phyloP scores from a whole-genome alignment of 2,888 invertebrate genomes.

The Mesochorus sp. region DNA sequence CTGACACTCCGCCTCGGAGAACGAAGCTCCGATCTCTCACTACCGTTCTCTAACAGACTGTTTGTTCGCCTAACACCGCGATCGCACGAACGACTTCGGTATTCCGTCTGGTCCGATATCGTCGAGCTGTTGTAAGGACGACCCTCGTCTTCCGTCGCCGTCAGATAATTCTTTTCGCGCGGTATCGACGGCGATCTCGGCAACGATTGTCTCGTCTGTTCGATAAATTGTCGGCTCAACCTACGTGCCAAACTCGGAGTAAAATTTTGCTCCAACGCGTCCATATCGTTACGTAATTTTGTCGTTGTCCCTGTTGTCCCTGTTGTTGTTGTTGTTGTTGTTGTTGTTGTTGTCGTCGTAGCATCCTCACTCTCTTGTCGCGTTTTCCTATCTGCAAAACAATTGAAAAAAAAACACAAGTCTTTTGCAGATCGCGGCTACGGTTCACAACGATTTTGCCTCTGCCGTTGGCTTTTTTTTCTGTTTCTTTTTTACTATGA shows the following conservation, averaged over 20 bases:
- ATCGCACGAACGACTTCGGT: slow-evolving; percentile 71
- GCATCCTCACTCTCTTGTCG: slow-evolving; percentile 48
- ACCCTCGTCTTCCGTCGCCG: too few relatives aligned
- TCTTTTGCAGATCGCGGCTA: slow-evolving; percentile 62
- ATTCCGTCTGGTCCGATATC: slow-evolving; percentile 70
- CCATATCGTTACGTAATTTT: too few relatives aligned
- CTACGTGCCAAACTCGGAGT: slow-evolving; percentile 79
- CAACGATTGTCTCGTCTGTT: slow-evolving; percentile 76
- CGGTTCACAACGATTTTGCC: slow-evolving; percentile 51
- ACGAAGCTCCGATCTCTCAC: slow-evolving; percentile 64
- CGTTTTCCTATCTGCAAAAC: slow-evolving; percentile 67
- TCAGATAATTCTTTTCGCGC: too few relatives aligned
- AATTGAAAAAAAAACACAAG: slow-evolving; percentile 65
- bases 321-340: slow-evolving; percentile 55
- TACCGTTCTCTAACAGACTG: slow-evolving; percentile 72
- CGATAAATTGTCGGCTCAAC: slow-evolving; percentile 78
- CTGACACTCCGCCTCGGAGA: slow-evolving; percentile 74
- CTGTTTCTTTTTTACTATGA: neutral
- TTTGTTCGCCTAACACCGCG: slow-evolving; percentile 76
- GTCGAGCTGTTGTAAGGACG: slow-evolving; percentile 62
- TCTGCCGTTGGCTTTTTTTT: slow-evolving; percentile 21
- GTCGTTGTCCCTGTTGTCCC: too few relatives aligned
- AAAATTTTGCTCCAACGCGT: slow-evolving; percentile 71
- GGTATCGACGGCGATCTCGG: slow-evolving; percentile 75
- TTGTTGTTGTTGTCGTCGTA: slow-evolving; percentile 58